A percentile compares a stretch with the other conserved stretches of the same genome.
phyloP scores from a whole-genome alignment of 2,888 invertebrate species.

The Netelia virgata region DNA sequence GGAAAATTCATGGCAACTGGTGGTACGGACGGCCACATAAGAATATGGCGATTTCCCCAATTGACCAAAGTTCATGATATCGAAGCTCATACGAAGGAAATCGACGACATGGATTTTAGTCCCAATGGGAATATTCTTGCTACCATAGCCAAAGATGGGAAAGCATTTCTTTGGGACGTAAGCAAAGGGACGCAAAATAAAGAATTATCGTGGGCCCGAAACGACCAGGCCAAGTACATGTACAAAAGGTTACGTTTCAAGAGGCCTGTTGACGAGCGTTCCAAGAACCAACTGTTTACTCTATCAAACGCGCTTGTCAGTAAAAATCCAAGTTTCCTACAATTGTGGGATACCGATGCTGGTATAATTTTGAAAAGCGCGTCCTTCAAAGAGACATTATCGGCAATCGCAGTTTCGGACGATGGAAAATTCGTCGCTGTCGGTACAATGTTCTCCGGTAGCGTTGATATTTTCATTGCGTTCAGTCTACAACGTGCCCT shows the following conservation, averaged over 20 bases:
- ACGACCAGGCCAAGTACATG: slow-evolving; percentile 92
- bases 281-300: slow-evolving; percentile 89
- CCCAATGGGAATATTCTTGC: slow-evolving; percentile 91
- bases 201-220: slow-evolving; percentile 91
- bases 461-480: slow-evolving; percentile 95
- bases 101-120: slow-evolving; percentile 97
- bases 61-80: slow-evolving; percentile 90
- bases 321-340: slow-evolving; percentile 90
- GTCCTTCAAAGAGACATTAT: slow-evolving; percentile 90
- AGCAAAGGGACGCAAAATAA: slow-evolving; percentile 88
- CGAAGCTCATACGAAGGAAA: slow-evolving; percentile 94
- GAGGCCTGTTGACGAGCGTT: slow-evolving; percentile 87
- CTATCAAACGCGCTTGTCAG: slow-evolving; percentile 93
- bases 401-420: slow-evolving; percentile 94
- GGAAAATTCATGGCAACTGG: slow-evolving; percentile 95
- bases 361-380: slow-evolving; percentile 87
- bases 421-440: slow-evolving; percentile 97
- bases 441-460: slow-evolving; percentile 97
- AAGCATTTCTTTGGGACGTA: slow-evolving; percentile 93
- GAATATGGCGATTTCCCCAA: slow-evolving; percentile 95
- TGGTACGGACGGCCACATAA: slow-evolving; percentile 94
- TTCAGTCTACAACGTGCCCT: slow-evolving; percentile 96
- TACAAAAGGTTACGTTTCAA: slow-evolving; percentile 92
- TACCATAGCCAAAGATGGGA: slow-evolving; percentile 95
- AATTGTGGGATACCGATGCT: slow-evolving; percentile 91